Evolutionary conservation across 2,797 vertebrate genomes (phyloP).

Genomic region (Columba guinea): DNA sequence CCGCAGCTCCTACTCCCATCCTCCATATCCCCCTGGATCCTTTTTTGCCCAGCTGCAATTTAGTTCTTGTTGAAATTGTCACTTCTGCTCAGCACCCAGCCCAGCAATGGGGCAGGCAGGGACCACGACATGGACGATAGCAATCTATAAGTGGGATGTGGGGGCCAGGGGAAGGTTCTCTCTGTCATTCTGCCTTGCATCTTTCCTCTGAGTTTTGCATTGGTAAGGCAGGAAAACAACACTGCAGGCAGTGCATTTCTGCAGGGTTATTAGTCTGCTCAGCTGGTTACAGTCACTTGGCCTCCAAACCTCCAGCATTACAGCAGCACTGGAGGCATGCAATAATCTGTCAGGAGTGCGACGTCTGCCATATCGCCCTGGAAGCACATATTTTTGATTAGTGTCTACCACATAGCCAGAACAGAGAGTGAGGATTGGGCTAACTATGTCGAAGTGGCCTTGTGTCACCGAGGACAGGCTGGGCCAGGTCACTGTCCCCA

Average conservation of each 20-base stretch:
- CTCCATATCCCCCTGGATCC: accelerated
- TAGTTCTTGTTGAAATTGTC: neutral
- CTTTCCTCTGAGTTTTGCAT: neutral
- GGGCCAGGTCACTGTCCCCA: neutral
- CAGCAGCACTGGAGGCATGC: neutral
- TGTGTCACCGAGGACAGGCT: neutral
- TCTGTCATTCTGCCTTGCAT: neutral
- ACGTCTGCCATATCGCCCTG: neutral
- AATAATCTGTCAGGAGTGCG: neutral
- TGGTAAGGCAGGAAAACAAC: neutral
- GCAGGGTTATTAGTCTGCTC: neutral
- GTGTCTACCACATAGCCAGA: accelerated
- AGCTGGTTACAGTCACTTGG: neutral
- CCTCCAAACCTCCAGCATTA: neutral
- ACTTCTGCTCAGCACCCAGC: neutral
- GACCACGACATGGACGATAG: accelerated
- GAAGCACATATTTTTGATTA: neutral
- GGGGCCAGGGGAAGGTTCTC: neutral
- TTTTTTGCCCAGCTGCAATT: neutral
- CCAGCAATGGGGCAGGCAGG: accelerated
- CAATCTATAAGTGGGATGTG: accelerated
- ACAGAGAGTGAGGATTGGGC: neutral
- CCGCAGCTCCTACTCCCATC: neutral
- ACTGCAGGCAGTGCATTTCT: neutral
- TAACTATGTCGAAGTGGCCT: neutral